Conservation (phyloP, 92 coral and sea anemone genomes). For the Zoanthus sociatus region DNA sequence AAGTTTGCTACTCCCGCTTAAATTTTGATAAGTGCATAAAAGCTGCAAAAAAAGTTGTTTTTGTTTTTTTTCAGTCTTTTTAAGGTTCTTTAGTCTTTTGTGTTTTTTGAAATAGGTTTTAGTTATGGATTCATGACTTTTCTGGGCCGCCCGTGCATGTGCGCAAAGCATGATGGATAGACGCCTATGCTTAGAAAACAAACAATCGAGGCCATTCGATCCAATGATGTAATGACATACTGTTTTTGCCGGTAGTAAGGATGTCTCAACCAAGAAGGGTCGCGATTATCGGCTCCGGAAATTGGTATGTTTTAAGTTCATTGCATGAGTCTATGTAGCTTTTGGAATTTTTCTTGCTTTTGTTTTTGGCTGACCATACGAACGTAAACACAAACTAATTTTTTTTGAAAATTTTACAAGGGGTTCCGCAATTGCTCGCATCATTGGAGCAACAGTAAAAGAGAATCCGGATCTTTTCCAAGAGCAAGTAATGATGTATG, state of each 20-base stretch:
- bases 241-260: neutral
- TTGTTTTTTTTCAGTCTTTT: too few species aligned
- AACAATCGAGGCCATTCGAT: too few species aligned
- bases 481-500: constrained; percentile 91
- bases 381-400: neutral
- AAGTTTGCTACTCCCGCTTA: too few species aligned
- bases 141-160: neutral
- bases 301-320: constrained; percentile 75
- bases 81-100: too few species aligned
- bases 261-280: constrained; percentile 69
- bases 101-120: too few species aligned
- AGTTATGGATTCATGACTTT: neutral
- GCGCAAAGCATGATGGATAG: constrained; percentile 13
- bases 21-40: too few species aligned
- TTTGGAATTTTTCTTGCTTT: neutral
- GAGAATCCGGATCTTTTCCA: constrained; percentile 84
- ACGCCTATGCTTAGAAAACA: neutral
- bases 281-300: constrained; percentile 96
- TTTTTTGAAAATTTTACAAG: constrained; percentile 49
- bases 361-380: neutral
- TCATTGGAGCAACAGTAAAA: constrained; percentile 86
- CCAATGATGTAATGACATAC: neutral
- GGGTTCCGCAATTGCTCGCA: constrained; percentile 97
- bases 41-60: too few species aligned
- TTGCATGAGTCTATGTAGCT: neutral